These are phyloP conservation scores for Eulemur macaco DNA, from an alignment of 2,113 vertebrate species.

Conservation along the genomic window DNA sequence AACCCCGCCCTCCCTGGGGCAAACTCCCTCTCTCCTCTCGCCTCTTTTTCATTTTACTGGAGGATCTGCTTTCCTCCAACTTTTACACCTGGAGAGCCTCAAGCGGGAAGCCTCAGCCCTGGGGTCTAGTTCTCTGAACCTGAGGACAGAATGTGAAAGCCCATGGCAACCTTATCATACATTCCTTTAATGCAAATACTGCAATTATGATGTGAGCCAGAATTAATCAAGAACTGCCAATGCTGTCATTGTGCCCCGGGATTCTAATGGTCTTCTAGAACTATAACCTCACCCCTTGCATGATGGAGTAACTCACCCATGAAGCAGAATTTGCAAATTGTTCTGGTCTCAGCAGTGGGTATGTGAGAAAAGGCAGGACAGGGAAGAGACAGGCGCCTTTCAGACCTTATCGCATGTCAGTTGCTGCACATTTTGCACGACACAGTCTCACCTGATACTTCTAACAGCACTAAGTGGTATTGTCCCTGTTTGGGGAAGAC, in stretches of 20 bases:
- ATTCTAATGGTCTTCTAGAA: not conserved
- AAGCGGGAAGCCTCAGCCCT: not conserved
- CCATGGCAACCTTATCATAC: not conserved
- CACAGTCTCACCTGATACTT: not conserved
- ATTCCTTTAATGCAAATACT: not conserved
- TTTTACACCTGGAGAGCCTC: not conserved
- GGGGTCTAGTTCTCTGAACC: not conserved
- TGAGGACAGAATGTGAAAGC: not conserved
- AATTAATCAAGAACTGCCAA: accelerated
- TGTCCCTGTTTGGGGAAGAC: not conserved
- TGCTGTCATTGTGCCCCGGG: not conserved
- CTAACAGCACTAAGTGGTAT: not conserved
- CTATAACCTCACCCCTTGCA: not conserved
- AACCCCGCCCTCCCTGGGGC: no score
- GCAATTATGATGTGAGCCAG: no score
- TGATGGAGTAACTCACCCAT: not conserved
- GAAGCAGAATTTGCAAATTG: accelerated
- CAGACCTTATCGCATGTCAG: not conserved
- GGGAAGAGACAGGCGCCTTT: not conserved
- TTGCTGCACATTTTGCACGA: not conserved
- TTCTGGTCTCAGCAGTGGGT: not conserved
- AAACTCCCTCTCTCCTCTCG: no score
- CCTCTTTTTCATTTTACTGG: not conserved
- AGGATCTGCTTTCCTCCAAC: not conserved
- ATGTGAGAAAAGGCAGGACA: not conserved